Conservation (phyloP, 2,888 invertebrate species). For the Oscheius sp. region DNA sequence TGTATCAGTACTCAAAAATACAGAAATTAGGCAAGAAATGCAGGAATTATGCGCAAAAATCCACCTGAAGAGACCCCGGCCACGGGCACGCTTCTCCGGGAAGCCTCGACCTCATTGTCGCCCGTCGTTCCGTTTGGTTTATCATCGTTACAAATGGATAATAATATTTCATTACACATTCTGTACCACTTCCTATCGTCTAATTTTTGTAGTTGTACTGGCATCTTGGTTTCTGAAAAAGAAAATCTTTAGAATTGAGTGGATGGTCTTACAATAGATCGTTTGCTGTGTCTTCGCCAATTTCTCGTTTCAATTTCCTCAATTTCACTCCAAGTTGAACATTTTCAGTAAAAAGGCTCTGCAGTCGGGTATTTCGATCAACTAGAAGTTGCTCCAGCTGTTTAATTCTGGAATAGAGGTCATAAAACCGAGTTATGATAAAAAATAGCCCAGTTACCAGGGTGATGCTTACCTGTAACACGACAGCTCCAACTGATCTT, state of each 20-base stretch:
- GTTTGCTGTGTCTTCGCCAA: constrained; percentile 41
- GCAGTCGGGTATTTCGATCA: constrained; percentile 44
- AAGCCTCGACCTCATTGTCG: too few relatives aligned
- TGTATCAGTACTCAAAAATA: too few relatives aligned
- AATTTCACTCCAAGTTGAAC: constrained; percentile 40
- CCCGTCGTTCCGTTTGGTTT: too few relatives aligned
- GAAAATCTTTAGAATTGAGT: background rate
- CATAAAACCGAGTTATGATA: background rate
- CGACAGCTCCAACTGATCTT: constrained; percentile 42
- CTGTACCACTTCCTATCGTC: background rate
- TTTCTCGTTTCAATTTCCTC: constrained; percentile 33
- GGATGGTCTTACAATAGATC: background rate
- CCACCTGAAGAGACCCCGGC: too few relatives aligned
- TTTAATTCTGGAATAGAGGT: constrained; percentile 47
- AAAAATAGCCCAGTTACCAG: background rate
- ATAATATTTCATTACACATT: too few relatives aligned
- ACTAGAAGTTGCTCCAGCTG: constrained; percentile 47
- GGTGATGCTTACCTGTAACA: constrained; percentile 33
- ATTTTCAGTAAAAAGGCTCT: constrained; percentile 44
- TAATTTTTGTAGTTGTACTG: background rate
- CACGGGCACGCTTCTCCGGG: too few relatives aligned
- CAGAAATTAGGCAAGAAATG: too few relatives aligned
- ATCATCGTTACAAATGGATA: too few relatives aligned
- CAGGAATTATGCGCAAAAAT: too few relatives aligned
- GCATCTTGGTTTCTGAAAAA: background rate